Evolutionary conservation across 1,140 invertebrate genomes (phyloP), one percentile per base, ranked within the genome.

Genomic region (Agraylea sexmaculata): DNA sequence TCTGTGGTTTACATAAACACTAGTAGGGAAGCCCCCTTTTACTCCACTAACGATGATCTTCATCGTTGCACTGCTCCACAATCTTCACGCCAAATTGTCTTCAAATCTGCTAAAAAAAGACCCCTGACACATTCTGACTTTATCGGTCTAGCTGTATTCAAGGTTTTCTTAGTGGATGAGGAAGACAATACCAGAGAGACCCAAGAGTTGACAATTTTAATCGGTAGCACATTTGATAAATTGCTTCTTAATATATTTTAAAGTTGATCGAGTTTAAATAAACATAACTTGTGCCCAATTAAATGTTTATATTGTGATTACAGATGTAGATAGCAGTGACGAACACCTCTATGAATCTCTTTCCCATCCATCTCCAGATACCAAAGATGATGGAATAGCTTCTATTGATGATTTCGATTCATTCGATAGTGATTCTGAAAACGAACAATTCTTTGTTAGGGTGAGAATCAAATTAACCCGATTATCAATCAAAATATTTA

Each of bases 331-430:
- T 50, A 66, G 57, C 48, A 61, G 59, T 51, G 71, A 75, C 57
- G 71, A 74, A 42, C 73, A 76, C 47, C 60, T 71, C 42, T 76
- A 76, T 53, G 73, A 75, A 56, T 69, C 67, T 15, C 56, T 75
- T 42, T 66, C 66, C 45, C 61, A 60, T 11, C 44, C 50, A 21
- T 43, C 50, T 31, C 40, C 38, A 43, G 42, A 20, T 19, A 25
- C n/a, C 43, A 12, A 39, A 21, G 15, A 50, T 37, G 35, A 28
- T 28, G 5, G 20, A 30, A 42, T 23, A 46, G 51, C 53, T 2
- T 41, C 52, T 3, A 54, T 65, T 16, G 72, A 73, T 37, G 71
- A 74, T 51, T 73, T 69, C 47, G 74, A 77, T 49, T 76, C 73
- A 16, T 77, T 77, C 47, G 74, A 76, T 45, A 74, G 71, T 42